A percentile compares a stretch with the other conserved stretches of the same genome.
Conservation (phyloP, 2,797 vertebrate genomes). For the Clarias fuscus region DNA sequence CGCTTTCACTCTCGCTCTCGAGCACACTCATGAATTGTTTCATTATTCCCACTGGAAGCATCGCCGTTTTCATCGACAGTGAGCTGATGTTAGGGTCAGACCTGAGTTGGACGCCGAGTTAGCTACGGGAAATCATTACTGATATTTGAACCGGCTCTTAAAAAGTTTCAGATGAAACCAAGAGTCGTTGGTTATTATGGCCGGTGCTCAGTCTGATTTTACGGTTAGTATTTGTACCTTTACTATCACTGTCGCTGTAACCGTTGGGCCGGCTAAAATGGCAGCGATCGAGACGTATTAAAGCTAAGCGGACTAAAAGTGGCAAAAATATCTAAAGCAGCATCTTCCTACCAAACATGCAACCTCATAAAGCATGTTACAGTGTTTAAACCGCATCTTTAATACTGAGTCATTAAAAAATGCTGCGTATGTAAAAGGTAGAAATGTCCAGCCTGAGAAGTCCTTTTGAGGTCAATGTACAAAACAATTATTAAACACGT, state of each 20-base stretch:
- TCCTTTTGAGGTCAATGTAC: too few species aligned
- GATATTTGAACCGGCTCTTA: background rate
- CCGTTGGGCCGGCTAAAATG: background rate
- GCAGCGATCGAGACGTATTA: background rate
- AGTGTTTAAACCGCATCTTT: background rate
- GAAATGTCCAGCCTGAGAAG: too few species aligned
- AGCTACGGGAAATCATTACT: background rate
- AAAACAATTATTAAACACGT: too few species aligned
- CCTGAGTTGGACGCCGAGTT: background rate
- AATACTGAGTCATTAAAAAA: background rate
- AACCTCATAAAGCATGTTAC: background rate
- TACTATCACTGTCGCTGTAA: background rate
- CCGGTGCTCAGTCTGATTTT: background rate
- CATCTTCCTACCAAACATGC: background rate
- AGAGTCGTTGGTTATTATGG: background rate
- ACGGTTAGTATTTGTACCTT: background rate
- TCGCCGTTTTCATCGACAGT: slow-evolving; percentile 14
- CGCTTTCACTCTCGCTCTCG: background rate
- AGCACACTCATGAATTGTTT: slow-evolving; percentile 6
- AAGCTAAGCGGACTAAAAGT: background rate
- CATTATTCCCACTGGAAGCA: slow-evolving; percentile 40
- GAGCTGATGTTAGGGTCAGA: slow-evolving; percentile 14
- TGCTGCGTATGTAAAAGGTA: too few species aligned
- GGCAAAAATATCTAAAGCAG: background rate
- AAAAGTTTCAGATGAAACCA: background rate